Evolutionary conservation across 2,797 vertebrate species (phyloP), one percentile per base, ranked within the genome.

Genomic region (Eurystomus glaucurus): DNA sequence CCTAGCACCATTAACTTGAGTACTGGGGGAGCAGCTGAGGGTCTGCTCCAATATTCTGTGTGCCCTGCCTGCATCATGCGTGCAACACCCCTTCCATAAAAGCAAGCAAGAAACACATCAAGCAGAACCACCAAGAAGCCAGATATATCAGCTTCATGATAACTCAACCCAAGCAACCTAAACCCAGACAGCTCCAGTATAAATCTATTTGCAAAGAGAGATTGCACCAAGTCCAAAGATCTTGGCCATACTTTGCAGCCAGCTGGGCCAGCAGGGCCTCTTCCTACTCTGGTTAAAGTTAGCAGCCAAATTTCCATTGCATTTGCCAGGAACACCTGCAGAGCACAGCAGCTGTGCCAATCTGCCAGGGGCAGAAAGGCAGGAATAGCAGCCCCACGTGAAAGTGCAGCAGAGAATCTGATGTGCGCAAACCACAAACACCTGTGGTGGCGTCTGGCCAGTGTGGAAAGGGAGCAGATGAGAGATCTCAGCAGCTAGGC

Each of bases 201-300:
- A 80, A 79, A 91, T n/a, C 62, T 72, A 33, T 55, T 39, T 88
- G 43, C 75, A 82, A 74, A 83, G 31, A 74, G 33, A 64, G 22
- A 68, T 6, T 46, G 39, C n/a, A 87, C 17, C 26, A 45, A 78
- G 6, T 14, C 16, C 66, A 70, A 72, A 76, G 29, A 70, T 28
- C 61, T 79, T 92, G 70, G 84, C 77, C 28, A 20, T 14, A 61
- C 65, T 45, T 54, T 51, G 37, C 62, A 91, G 91, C 54, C 84
- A 90, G 70, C 81, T 92, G 82, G 58, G 78, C 54, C 84, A 90
- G 70, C 81, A 91, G 82, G 58, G 74, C 23, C 55, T 71, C 70
- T 45, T 93, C 64, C 61, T 84, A 69, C 80, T 84, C 45, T 55
- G 21, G 45, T 33, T 88, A 22, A 71, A 90, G 41, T 65, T 28